Conservation (phyloP, 2,888 invertebrate species). For the Bugula neritina region DNA sequence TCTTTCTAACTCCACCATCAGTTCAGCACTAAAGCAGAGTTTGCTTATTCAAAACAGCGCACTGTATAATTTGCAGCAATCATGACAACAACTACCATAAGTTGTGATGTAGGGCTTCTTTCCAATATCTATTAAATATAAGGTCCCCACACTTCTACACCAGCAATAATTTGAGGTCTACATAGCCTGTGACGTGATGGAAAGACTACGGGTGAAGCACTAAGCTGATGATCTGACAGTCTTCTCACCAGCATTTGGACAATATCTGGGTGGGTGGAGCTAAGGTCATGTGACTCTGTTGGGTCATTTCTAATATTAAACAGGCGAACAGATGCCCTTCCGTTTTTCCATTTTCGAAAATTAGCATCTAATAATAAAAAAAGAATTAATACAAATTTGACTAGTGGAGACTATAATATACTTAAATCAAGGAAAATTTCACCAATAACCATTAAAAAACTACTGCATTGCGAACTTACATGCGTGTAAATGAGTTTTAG, state of each 20-base stretch:
- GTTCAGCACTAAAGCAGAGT: no score
- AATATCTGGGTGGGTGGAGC: neutral
- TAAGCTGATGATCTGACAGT: neutral
- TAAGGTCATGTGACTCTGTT: neutral
- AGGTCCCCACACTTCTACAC: neutral
- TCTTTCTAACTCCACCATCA: no score
- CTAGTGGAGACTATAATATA: no score
- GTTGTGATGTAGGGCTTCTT: no score
- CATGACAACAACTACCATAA: no score
- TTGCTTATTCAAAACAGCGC: no score
- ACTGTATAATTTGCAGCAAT: no score
- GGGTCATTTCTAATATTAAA: conserved; percentile 20
- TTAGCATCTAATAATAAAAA: neutral
- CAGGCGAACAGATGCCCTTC: neutral
- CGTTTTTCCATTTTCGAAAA: neutral
- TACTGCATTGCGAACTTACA: conserved; percentile 6
- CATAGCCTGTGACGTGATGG: neutral
- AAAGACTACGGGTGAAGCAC: neutral
- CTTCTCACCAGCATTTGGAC: neutral
- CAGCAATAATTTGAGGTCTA: neutral
- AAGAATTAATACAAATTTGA: no score
- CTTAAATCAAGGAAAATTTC: no score
- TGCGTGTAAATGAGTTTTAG: neutral
- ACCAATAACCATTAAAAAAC: no score
- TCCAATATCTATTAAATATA: no score